A percentile compares a stretch with the other conserved stretches of the same genome.
Conservation (phyloP, 2,797 vertebrate genomes). For the Pelobates cultripes region DNA sequence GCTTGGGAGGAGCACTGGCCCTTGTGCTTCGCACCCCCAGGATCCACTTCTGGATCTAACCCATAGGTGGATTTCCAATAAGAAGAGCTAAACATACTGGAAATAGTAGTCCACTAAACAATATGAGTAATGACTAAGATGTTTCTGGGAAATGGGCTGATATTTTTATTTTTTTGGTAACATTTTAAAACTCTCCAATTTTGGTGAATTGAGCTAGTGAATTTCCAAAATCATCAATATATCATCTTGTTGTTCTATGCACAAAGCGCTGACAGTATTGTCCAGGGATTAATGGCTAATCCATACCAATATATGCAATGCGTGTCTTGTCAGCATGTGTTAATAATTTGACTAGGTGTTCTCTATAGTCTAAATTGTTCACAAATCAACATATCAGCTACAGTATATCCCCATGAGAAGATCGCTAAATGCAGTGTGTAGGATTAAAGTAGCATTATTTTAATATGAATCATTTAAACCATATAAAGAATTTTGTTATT, state of each 20-base stretch:
- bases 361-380: background rate
- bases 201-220: background rate
- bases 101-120: no score
- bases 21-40: no score
- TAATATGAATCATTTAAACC: slow-evolving; percentile 33
- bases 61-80: background rate
- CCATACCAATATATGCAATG: background rate
- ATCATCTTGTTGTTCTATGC: background rate
- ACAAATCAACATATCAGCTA: background rate
- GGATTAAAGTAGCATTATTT: slow-evolving; percentile 23
- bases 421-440: background rate
- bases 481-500: background rate
- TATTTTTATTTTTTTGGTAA: background rate
- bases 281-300: background rate
- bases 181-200: background rate
- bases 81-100: no score
- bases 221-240: background rate
- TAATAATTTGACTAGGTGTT: background rate
- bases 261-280: background rate
- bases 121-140: no score
- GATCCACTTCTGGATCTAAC: no score
- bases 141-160: no score
- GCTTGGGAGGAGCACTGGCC: no score
- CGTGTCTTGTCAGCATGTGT: background rate
- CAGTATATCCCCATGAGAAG: background rate